These are phyloP conservation scores for Macrobrachium rosenbergii DNA, from an alignment of 1,140 invertebrate genomes.

Conservation along the genomic window DNA sequence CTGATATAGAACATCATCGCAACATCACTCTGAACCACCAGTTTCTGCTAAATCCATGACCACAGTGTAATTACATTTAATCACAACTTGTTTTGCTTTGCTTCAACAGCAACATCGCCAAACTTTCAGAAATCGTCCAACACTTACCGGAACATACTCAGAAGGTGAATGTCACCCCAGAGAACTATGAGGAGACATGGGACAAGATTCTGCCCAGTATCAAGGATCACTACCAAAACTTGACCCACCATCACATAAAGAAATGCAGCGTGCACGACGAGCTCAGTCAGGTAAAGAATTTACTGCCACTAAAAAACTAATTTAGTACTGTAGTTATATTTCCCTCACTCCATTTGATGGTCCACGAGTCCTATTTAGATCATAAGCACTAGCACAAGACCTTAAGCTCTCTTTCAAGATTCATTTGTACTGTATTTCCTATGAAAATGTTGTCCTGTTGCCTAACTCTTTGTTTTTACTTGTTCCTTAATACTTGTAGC, in stretches of 20 bases:
- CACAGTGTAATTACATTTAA: too few species aligned
- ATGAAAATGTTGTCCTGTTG: too few species aligned
- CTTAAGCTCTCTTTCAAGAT: too few species aligned
- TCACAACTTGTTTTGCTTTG: background rate
- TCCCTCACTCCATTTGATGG: background rate
- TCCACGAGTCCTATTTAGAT: background rate
- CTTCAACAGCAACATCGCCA: slow-evolving; percentile 54
- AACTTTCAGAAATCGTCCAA: slow-evolving; percentile 38
- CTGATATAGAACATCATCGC: too few species aligned
- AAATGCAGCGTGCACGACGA: slow-evolving; percentile 62
- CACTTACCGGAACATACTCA: slow-evolving; percentile 25
- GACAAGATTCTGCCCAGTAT: background rate
- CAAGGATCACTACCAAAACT: slow-evolving; percentile 44
- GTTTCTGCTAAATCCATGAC: too few species aligned
- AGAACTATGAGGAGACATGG: slow-evolving; percentile 59
- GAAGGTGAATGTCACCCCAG: slow-evolving; percentile 41
- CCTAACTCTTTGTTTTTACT: too few species aligned
- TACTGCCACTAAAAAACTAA: too few species aligned
- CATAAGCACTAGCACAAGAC: too few species aligned
- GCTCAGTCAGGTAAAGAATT: slow-evolving; percentile 58
- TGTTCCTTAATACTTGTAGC: too few species aligned
- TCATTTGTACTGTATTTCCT: too few species aligned
- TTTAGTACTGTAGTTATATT: background rate
- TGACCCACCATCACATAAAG: slow-evolving; percentile 62
- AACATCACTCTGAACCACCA: too few species aligned